phyloP scores from a whole-genome alignment of 2,888 invertebrate genomes.

The Hyalella azteca region DNA sequence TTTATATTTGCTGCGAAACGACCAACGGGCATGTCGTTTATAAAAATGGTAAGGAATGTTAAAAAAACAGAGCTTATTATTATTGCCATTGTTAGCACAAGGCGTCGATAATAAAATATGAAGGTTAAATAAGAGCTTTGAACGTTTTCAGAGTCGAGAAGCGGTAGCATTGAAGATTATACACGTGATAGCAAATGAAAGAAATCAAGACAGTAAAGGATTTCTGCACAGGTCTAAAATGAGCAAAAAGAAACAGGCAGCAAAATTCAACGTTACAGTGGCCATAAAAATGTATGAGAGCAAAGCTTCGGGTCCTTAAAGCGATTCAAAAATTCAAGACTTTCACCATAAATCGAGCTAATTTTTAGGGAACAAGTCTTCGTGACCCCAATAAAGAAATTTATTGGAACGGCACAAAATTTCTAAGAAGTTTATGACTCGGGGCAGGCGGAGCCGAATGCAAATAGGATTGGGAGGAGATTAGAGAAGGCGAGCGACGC shows the following conservation, averaged over 20 bases:
- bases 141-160: too few species aligned
- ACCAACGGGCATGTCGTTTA: too few species aligned
- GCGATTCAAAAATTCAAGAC: conserved; percentile 23
- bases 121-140: too few species aligned
- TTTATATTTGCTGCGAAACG: too few species aligned
- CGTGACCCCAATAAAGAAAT: conserved; percentile 33
- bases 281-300: conserved; percentile 16
- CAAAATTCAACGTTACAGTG: conserved; percentile 7
- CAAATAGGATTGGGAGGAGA: conserved; percentile 36
- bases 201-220: too few species aligned
- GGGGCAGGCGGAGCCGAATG: conserved; percentile 23
- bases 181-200: too few species aligned
- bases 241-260: neutral
- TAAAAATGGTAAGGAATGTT: too few species aligned
- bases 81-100: too few species aligned
- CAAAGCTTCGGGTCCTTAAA: conserved; percentile 20
- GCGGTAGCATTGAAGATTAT: too few species aligned
- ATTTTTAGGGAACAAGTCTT: conserved; percentile 30
- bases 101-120: too few species aligned
- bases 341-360: conserved; percentile 36
- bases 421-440: conserved; percentile 32
- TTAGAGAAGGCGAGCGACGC: conserved; percentile 8
- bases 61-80: too few species aligned
- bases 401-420: conserved; percentile 35
- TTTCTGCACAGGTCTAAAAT: neutral